Percentiles rank a stretch among this genome's conserved stretches.
Evolutionary conservation across 2,888 invertebrate genomes (phyloP).

Genomic region (Petrolisthes cinctipes): DNA sequence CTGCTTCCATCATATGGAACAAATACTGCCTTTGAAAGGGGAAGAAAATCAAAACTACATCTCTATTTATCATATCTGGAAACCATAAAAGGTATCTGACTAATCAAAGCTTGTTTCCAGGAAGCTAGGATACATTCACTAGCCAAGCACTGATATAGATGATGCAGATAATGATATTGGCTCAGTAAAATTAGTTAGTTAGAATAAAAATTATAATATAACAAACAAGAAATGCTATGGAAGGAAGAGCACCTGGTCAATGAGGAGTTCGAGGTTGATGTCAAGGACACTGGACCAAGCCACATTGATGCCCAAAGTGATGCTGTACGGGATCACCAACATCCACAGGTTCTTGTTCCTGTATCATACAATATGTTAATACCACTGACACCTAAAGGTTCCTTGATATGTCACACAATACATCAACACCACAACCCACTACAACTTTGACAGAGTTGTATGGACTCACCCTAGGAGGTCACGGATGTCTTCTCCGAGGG

Average conservation of each 20-base stretch:
- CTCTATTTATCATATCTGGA: too few relatives aligned
- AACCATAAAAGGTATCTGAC: neutral
- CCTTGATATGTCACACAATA: neutral
- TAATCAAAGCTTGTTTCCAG: neutral
- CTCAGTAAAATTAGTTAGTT: neutral
- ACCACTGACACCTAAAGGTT: neutral
- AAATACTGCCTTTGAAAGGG: too few relatives aligned
- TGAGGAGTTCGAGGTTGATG: conserved; percentile 57
- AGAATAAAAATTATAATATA: neutral
- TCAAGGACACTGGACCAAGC: conserved; percentile 65
- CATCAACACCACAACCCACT: neutral
- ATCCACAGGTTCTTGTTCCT: conserved; percentile 59
- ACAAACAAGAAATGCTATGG: neutral
- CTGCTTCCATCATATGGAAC: too few relatives aligned
- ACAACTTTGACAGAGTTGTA: neutral
- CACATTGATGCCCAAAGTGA: conserved; percentile 64
- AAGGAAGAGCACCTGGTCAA: conserved; percentile 46
- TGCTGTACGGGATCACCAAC: conserved; percentile 60
- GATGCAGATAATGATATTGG: neutral
- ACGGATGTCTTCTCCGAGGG: conserved; percentile 28
- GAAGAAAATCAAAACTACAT: too few relatives aligned
- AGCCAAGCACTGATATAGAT: neutral
- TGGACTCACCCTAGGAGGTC: conserved; percentile 25
- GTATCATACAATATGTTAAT: neutral
- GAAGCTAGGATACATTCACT: neutral